A percentile compares a stretch with the other conserved stretches of the same genome.
These are phyloP conservation scores for Tyto alba DNA, from an alignment of 2,113 vertebrate species.

Conservation along the genomic window DNA sequence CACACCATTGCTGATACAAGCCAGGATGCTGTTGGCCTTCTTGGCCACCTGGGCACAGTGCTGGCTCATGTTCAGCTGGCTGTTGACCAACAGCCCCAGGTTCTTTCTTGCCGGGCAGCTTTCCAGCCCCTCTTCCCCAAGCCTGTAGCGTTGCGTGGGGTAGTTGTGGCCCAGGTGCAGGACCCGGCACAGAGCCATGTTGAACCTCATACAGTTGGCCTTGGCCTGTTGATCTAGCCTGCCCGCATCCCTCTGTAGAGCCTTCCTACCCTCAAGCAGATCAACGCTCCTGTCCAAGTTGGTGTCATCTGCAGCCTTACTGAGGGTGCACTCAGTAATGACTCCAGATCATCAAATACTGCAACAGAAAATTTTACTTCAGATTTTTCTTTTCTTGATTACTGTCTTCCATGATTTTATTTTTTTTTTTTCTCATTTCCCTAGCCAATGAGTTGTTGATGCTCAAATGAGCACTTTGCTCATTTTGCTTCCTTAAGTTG, in stretches of 20 bases:
- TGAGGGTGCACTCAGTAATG: neutral
- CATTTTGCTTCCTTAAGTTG: neutral
- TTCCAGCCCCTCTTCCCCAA: neutral
- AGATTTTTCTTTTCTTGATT: neutral
- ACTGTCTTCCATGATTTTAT: neutral
- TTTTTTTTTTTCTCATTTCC: neutral
- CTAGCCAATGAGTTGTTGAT: neutral
- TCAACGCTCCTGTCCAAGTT: accelerated
- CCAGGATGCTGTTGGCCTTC: neutral
- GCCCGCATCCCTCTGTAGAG: neutral
- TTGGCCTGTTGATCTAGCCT: accelerated
- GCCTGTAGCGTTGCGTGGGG: neutral
- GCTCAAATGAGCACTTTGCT: neutral
- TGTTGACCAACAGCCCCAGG: accelerated
- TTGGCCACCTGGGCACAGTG: neutral
- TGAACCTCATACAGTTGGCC: neutral
- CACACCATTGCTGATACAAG: no score
- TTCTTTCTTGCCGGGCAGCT: neutral
- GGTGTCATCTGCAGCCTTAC: neutral
- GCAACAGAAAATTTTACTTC: neutral
- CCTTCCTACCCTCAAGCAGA: neutral
- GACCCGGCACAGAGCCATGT: accelerated
- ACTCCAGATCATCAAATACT: neutral
- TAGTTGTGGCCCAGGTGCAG: neutral
- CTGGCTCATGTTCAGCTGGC: accelerated